Evolutionary conservation across 2,797 vertebrate species (phyloP), one percentile per base, ranked within the genome.

Genomic region (Lacerta agilis): DNA sequence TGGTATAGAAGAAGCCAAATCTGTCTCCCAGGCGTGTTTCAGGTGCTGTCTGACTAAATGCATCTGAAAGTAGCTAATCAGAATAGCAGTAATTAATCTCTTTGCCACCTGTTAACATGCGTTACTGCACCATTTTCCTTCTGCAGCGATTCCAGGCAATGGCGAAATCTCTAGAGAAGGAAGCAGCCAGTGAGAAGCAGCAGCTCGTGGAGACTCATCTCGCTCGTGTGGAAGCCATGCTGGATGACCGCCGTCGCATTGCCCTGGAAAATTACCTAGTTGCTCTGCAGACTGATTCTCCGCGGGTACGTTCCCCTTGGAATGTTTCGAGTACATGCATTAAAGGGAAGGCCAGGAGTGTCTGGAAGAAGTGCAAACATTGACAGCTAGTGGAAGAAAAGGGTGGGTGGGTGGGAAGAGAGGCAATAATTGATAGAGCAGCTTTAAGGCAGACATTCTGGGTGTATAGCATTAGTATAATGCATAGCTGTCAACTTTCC

Each of bases 131-230:
- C 0, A 27, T 76, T 0, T 55, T 91, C 38, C 77, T 75, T 86
- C 87, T 20, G 10, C 77, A 99, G 99, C 98, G 99, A 95, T 99
- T 99, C 97, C 98, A 99, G 93, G 97, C 98, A 3, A 99, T 99
- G 97, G 98, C 99, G 86, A 98, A 99, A 95, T 98, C 98, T 38
- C 97, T 99, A 87, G 99, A 99, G 96, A 98, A 99, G 91, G 98
- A 99, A 93, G 98, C 98, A 33, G 99, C 99, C 15, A 99, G 98
- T 0, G 99, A 99, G 97, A 99, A 99, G 95, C 98, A 99, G 96
- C 98, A 99, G 97, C 97, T 99, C 75, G 98, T 99, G 92, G 98
- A 99, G 94, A 99, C 99, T 76, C 99, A 99, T 95, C 96, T 99
- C 76, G 99, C 98, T 43, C 98, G 98, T 0, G 99, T 99, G 88